phyloP scores from a whole-genome alignment of 2,113 vertebrate genomes.

The Anseranas semipalmata region DNA sequence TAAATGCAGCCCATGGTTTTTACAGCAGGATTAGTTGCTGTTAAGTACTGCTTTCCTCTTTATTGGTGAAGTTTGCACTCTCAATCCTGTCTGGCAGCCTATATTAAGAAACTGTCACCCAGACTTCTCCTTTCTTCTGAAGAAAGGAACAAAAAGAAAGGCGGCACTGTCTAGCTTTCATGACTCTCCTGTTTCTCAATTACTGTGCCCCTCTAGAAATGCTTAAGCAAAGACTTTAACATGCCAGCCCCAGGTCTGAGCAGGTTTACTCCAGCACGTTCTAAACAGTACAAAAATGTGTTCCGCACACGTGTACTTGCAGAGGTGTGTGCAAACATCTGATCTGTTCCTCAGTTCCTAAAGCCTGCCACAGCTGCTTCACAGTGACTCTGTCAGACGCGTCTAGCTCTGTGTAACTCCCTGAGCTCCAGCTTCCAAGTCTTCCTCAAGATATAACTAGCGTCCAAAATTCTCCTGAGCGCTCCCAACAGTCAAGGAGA shows the following conservation, averaged over 20 bases:
- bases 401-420: not conserved
- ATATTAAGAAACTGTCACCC: conserved; percentile 16
- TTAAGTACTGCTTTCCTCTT: not conserved
- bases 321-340: not conserved
- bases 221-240: not conserved
- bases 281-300: not conserved
- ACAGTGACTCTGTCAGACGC: not conserved
- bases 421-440: not conserved
- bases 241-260: not conserved
- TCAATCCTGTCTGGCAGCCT: conserved; percentile 2
- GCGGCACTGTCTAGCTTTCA: not conserved
- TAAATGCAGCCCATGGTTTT: not conserved
- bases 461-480: not conserved
- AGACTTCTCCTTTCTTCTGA: conserved; percentile 46
- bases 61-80: not conserved
- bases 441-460: not conserved
- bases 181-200: not conserved
- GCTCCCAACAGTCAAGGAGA: not conserved
- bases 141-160: not conserved
- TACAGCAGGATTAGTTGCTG: not conserved
- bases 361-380: not conserved
- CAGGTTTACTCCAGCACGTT: not conserved
- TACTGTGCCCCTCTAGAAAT: not conserved
- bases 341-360: not conserved
- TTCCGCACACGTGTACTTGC: not conserved